Base-by-base conservation (phyloP, 2,797 vertebrate genomes). In the Bryconaethiops microstoma region DNA sequence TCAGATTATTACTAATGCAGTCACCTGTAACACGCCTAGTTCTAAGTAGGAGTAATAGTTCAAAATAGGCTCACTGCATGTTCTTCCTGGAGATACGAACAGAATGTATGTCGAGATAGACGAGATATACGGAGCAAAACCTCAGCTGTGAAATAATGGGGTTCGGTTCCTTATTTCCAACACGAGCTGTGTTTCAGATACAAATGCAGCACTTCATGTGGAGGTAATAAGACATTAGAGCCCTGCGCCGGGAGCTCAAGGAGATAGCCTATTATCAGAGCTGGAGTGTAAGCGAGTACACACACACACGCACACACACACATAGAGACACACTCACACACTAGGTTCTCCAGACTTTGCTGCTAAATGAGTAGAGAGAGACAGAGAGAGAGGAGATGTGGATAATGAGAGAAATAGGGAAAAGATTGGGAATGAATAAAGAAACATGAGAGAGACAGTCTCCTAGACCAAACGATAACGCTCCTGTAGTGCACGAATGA, bases 151-250 rank as follows among this genome's bases (percentile, higher is more conserved):
- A 48, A 70, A 52, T 70, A 70, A 52, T 70, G 68, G 70, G 82
- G 60, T 80, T 80, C 64, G 76, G 59, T 84, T 81, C 64, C 55
- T 86, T 64, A 48, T 79, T 79, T 68, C 63, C 59, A 77, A 77
- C 59, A 19, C 69, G 40, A 73, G 42, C 13, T 76, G 62, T 60
- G 2, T 54, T 79, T 74, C 70, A 80, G 71, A 21, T 48, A 78
- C 54, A 77, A 72, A 79, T 82, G 75, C 80, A 79, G 73, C 75
- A 29, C 79, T 78, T 80, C 77, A 79, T 59, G 78, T 79, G 40
- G 59, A 78, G 84, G 81, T 85, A 83, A 83, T 85, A 80, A 85
- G 63, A 76, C 75, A 75, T 82, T 80, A 52, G 78, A 82, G 74
- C 64, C 83, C 73, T 73, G 69, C 25, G 74, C 78, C 42, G 60